Evolutionary conservation across 2,888 invertebrate genomes (phyloP).

Genomic region (Cryptosula pallasiana): DNA sequence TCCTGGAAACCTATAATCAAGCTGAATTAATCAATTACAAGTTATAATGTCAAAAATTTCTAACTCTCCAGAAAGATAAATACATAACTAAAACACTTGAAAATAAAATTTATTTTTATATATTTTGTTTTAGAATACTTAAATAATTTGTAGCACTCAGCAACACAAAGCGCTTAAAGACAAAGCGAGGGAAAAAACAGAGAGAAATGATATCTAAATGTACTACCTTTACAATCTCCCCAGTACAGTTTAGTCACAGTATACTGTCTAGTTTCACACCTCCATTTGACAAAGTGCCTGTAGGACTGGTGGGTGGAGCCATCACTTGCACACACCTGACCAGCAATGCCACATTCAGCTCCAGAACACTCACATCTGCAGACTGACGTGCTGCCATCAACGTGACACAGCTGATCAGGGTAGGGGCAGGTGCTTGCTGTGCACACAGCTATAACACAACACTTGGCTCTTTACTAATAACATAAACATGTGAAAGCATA

Average conservation of each 20-base stretch:
- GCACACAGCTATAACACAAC: neutral
- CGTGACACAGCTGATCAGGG: neutral
- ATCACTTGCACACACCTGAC: neutral
- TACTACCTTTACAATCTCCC: conserved; percentile 35
- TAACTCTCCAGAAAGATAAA: too few relatives aligned
- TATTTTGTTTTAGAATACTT: too few relatives aligned
- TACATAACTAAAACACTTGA: too few relatives aligned
- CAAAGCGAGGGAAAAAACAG: too few relatives aligned
- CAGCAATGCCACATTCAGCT: neutral
- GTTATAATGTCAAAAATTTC: too few relatives aligned
- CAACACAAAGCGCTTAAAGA: too few relatives aligned
- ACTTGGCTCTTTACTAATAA: neutral
- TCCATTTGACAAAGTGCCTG: neutral
- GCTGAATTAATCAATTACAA: too few relatives aligned
- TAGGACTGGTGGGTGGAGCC: neutral
- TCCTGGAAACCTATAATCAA: too few relatives aligned
- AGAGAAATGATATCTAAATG: too few relatives aligned
- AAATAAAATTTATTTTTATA: too few relatives aligned
- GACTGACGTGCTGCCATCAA: neutral
- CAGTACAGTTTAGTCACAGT: conserved; percentile 33
- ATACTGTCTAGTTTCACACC: neutral
- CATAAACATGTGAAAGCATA: too few relatives aligned
- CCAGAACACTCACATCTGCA: neutral
- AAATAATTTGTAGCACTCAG: too few relatives aligned
- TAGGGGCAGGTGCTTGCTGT: neutral